Percentiles rank a stretch among this genome's conserved stretches.
Evolutionary conservation across 2,113 vertebrate genomes (phyloP).

Genomic region (Galeopterus variegatus): DNA sequence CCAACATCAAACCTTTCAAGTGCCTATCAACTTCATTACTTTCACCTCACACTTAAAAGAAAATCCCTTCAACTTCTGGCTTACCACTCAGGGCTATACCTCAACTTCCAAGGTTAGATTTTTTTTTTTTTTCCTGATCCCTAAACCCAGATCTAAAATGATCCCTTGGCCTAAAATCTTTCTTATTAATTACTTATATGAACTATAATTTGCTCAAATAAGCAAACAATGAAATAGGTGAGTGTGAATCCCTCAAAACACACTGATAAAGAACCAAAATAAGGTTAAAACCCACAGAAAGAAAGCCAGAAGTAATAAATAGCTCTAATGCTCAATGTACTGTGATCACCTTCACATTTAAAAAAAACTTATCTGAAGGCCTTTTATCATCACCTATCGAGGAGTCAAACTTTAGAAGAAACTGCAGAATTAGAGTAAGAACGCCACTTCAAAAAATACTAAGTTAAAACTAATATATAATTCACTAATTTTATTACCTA

Average conservation of each 20-base stretch:
- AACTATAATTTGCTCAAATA: slow-evolving; percentile 67
- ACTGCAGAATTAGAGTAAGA: slow-evolving; percentile 14
- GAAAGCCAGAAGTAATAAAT: slow-evolving; percentile 15
- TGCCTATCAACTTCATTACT: slow-evolving; percentile 63
- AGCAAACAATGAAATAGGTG: neutral
- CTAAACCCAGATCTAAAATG: slow-evolving; percentile 50
- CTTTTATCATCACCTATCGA: neutral
- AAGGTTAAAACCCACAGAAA: slow-evolving; percentile 60
- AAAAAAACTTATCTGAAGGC: slow-evolving; percentile 10
- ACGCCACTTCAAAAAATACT: slow-evolving; percentile 53
- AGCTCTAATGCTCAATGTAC: slow-evolving; percentile 47
- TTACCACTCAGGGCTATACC: slow-evolving; percentile 19
- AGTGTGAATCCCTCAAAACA: slow-evolving; percentile 58
- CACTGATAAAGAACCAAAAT: slow-evolving; percentile 42
- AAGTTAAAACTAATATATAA: slow-evolving; percentile 53
- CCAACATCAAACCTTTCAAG: slow-evolving; percentile 22
- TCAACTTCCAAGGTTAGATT: slow-evolving; percentile 33
- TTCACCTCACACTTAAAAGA: slow-evolving; percentile 34
- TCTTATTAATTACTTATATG: slow-evolving; percentile 32
- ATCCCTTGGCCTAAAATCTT: slow-evolving; percentile 64
- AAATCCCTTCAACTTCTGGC: neutral
- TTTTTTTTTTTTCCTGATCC: neutral
- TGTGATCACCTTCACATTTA: slow-evolving; percentile 34
- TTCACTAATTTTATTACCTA: slow-evolving; percentile 37
- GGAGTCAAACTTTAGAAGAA: neutral